phyloP scores from a whole-genome alignment of 2,113 vertebrate genomes.

The Irena cyanogastra region DNA sequence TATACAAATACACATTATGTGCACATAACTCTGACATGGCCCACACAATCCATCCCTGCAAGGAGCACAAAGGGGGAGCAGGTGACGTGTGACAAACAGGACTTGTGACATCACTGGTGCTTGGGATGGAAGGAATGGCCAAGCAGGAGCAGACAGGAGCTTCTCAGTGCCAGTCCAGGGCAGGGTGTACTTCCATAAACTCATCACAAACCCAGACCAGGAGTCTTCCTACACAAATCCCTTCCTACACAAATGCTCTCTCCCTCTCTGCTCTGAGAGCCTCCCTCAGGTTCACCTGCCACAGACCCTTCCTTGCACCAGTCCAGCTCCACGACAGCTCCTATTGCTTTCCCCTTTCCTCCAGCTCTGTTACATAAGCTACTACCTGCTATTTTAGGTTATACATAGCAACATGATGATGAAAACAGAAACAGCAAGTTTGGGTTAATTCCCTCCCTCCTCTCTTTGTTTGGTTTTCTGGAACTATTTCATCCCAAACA shows the following conservation, averaged over 20 bases:
- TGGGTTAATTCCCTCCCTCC: not conserved
- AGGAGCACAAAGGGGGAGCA: not conserved
- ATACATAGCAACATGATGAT: slow-evolving; percentile 12
- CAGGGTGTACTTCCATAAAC: not conserved
- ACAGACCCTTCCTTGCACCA: not conserved
- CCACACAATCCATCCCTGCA: not conserved
- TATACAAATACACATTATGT: not conserved
- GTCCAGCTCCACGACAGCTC: not conserved
- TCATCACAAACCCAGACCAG: not conserved
- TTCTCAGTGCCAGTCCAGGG: not conserved
- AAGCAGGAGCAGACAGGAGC: not conserved
- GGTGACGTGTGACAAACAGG: rapidly evolving
- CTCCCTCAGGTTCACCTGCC: not conserved
- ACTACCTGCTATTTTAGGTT: not conserved
- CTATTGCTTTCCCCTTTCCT: not conserved
- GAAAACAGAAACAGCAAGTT: slow-evolving; percentile 8
- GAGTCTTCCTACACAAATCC: not conserved
- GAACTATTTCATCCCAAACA: slow-evolving; percentile 53
- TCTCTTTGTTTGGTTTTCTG: slow-evolving; percentile 49
- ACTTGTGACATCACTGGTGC: rapidly evolving
- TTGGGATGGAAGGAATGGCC: not conserved
- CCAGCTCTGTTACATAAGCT: not conserved
- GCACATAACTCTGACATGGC: not conserved
- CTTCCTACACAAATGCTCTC: not conserved
- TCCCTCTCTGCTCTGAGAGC: not conserved